Evolutionary conservation across 2,888 invertebrate species (phyloP).

Genomic region (Drosophila diplacantha): DNA sequence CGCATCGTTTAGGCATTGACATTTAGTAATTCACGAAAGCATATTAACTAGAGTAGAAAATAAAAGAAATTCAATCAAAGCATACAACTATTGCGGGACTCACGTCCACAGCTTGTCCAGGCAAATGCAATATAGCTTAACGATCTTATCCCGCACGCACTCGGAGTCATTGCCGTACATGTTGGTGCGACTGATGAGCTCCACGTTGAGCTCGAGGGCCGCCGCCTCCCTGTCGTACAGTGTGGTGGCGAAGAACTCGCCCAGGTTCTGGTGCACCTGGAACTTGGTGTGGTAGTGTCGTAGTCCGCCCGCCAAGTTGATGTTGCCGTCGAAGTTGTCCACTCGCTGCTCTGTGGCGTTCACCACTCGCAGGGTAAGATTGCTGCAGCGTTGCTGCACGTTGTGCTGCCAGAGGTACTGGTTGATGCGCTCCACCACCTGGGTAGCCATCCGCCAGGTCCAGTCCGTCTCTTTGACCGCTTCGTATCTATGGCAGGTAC

Average conservation of each 20-base stretch:
- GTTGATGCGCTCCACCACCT: constrained; percentile 56
- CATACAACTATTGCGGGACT: background rate
- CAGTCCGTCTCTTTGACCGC: constrained; percentile 67
- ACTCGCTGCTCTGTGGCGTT: constrained; percentile 18
- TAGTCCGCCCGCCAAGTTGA: background rate
- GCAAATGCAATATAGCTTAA: constrained; percentile 30
- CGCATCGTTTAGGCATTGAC: no score
- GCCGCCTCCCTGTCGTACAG: constrained; percentile 15
- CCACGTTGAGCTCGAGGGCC: constrained; percentile 26
- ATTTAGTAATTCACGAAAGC: background rate
- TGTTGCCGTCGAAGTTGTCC: constrained; percentile 1
- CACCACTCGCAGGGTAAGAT: constrained; percentile 16
- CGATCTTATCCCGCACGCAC: constrained; percentile 24
- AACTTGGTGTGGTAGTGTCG: constrained; percentile 26
- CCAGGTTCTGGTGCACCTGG: constrained; percentile 27
- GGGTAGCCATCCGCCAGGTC: constrained; percentile 68
- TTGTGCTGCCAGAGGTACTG: constrained; percentile 27
- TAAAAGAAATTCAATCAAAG: background rate
- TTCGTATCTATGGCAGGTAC: constrained; percentile 82
- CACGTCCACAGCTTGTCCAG: constrained; percentile 1
- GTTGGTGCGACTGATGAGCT: constrained; percentile 29
- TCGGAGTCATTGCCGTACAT: constrained; percentile 22
- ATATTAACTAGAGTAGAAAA: no score
- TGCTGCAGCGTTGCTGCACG: constrained; percentile 20
- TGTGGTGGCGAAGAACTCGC: constrained; percentile 24